Evolutionary conservation across 2,113 vertebrate genomes (phyloP), one percentile per base, ranked within the genome.

Genomic region (Hypomesus transpacificus): DNA sequence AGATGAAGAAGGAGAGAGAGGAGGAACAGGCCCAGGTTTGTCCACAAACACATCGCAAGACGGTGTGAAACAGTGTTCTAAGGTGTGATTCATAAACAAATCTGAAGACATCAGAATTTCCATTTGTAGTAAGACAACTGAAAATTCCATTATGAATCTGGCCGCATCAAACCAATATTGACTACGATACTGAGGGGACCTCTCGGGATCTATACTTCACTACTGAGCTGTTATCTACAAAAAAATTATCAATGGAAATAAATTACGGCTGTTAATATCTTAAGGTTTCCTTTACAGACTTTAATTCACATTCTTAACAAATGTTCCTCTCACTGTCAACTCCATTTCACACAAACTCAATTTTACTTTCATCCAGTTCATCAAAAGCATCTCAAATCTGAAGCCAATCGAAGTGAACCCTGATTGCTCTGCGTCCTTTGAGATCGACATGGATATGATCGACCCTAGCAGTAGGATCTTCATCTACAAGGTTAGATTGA

Each of bases 401-500:
- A 89, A 75, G 70, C 93, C 90, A 14, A 87, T 96, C 68, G 75
- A 28, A 52, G 87, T 95, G 67, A 90, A 88, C 78, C 84, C 74
- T 66, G 83, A 87, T 67, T 87, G 91, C 0, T 86, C 86, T 14
- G 94, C 94, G 28, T 85, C 77, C 0, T 95, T 96, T 82, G 87
- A 91, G 69, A 61, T 96, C 71, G 93, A 95, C 75, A 87, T 97
- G 87, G 90, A 94, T 3, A 92, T 97, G 77, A 91, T 93, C 80
- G 87, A 91, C 0, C 74, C 68, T 0, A 88, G 82, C 34, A 94
- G 88, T 85, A 91, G 86, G 0, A 85, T 97, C 82, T 94, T 88
- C 69, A 74, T 96, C 53, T 95, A 93, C 39, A 96, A 97, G 92
- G 95, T 95, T 77, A 86, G 88, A 57, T 50, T 57, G 8, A 53